Conservation (phyloP, 1,140 invertebrate species). For the Drosophila murphyi region DNA sequence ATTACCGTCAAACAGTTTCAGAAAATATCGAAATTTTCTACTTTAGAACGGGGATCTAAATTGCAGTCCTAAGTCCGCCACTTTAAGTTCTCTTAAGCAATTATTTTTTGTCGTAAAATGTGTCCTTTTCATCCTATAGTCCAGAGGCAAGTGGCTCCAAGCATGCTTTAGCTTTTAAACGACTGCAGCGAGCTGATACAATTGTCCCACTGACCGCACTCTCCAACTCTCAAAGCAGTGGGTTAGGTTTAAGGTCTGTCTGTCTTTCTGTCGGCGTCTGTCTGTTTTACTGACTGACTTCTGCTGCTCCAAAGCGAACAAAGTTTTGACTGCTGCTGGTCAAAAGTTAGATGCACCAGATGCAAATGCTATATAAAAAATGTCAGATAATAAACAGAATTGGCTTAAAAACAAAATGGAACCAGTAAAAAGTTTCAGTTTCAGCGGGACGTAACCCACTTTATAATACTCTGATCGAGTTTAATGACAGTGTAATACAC, state of each 20-base stretch:
- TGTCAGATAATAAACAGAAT: constrained; percentile 38
- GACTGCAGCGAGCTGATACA: background rate
- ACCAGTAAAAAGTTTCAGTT: background rate
- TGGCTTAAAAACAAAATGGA: constrained; percentile 14
- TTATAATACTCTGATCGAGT: background rate
- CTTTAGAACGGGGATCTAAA: too few relatives aligned
- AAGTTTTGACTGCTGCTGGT: constrained; percentile 33
- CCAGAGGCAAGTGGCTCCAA: background rate
- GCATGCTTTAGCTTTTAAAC: constrained; percentile 26
- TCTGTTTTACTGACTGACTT: background rate
- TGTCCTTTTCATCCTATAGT: background rate
- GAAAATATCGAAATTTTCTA: too few relatives aligned
- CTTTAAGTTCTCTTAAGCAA: too few relatives aligned
- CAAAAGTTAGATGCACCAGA: constrained; percentile 26
- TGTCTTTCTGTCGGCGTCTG: constrained; percentile 1
- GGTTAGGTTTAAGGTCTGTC: background rate
- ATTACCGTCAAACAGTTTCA: too few relatives aligned
- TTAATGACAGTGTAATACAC: too few relatives aligned
- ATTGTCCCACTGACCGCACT: constrained; percentile 1
- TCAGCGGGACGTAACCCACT: background rate
- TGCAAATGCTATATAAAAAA: constrained; percentile 13
- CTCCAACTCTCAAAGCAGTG: background rate
- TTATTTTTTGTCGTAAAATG: too few relatives aligned
- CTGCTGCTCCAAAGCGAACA: constrained; percentile 22
- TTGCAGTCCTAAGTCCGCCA: too few relatives aligned